A percentile compares a stretch with the other conserved stretches of the same genome.
Conservation (phyloP, 1,140 invertebrate species). For the Apis mellifera region Amel_HAv3.1 CM009935.2:3954501-3955000, state of each 20-base stretch:
- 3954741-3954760: slow-evolving; percentile 56
- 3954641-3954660: slow-evolving; percentile 70
- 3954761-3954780: slow-evolving; percentile 50
- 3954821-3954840: slow-evolving; percentile 61
- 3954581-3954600: slow-evolving; percentile 12
- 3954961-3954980: slow-evolving; percentile 38
- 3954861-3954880: slow-evolving; percentile 60
- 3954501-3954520: too few relatives aligned
- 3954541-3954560: too few relatives aligned
- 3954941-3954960: slow-evolving; percentile 57
- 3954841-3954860: slow-evolving; percentile 54
- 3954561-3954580: too few relatives aligned
- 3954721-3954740: slow-evolving; percentile 75
- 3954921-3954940: slow-evolving; percentile 46
- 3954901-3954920: slow-evolving; percentile 30
- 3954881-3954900: slow-evolving; percentile 42
- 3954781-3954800: slow-evolving; percentile 18
- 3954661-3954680: slow-evolving; percentile 58
- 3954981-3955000: slow-evolving; percentile 1
- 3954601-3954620: slow-evolving; percentile 51
- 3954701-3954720: slow-evolving; percentile 66
- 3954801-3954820: not conserved
- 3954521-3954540: too few relatives aligned
- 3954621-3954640: slow-evolving; percentile 78
- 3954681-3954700: slow-evolving; percentile 62